phyloP scores from a whole-genome alignment of 2,888 invertebrate genomes.

The Brachyopa scutellaris region DNA sequence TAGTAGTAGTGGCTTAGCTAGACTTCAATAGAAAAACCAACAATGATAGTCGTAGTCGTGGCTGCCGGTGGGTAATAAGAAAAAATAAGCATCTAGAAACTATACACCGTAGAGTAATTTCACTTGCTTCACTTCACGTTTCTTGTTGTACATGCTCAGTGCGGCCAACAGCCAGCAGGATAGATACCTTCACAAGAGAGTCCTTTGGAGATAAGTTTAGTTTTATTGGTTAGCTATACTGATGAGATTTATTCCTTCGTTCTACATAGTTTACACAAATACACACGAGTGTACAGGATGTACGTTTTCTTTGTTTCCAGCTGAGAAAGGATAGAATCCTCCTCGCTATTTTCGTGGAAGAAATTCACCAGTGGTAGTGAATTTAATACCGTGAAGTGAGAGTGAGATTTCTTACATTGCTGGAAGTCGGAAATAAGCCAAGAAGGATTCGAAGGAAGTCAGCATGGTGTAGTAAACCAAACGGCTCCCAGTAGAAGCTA shows the following conservation, averaged over 20 bases:
- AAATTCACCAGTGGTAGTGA: conserved; percentile 3
- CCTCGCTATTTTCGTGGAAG: background rate
- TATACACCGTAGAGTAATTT: conserved; percentile 31
- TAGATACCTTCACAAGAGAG: conserved; percentile 25
- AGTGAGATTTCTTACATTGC: conserved; percentile 6
- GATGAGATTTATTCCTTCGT: conserved; percentile 36
- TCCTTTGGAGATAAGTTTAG: conserved; percentile 54
- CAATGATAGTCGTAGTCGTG: conserved; percentile 3
- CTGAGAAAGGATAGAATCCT: conserved; percentile 19
- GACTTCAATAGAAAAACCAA: conserved; percentile 25
- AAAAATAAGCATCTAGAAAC: background rate
- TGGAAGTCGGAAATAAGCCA: conserved; percentile 7
- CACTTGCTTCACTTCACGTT: conserved; percentile 36
- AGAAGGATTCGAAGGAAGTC: conserved; percentile 21
- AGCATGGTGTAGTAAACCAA: background rate
- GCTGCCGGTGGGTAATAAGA: too few relatives aligned
- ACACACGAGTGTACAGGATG: background rate
- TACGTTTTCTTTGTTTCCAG: conserved; percentile 16
- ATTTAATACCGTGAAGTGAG: conserved; percentile 36
- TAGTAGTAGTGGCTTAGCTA: conserved; percentile 32
- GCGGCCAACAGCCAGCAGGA: background rate
- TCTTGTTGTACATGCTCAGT: conserved; percentile 6
- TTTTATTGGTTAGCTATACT: conserved; percentile 60
- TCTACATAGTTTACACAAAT: background rate
- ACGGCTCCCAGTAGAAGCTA: conserved; percentile 29